A percentile compares a stretch with the other conserved stretches of the same genome.
Conservation (phyloP, 2,888 invertebrate species). For the Anarsia innoxiella region DNA sequence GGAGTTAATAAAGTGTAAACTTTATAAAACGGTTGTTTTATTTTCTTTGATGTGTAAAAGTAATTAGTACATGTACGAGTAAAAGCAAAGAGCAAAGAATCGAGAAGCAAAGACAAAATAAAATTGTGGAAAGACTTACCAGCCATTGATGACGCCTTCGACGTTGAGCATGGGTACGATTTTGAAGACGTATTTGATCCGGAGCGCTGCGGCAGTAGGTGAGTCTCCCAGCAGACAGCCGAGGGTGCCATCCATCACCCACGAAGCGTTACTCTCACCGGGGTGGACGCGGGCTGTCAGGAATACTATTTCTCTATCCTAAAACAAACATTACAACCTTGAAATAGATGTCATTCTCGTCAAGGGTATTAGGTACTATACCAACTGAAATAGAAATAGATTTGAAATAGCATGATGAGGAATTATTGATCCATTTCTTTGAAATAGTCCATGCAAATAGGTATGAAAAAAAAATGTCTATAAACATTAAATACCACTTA, state of each 20-base stretch:
- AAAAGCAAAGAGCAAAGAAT: no score
- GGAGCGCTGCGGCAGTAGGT: slow-evolving; percentile 72
- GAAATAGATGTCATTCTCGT: no score
- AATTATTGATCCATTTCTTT: no score
- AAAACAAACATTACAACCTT: slow-evolving; percentile 10
- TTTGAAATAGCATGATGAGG: no score
- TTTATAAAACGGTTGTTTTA: slow-evolving; percentile 27
- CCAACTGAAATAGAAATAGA: no score
- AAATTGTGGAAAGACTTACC: no score
- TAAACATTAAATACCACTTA: slow-evolving; percentile 34
- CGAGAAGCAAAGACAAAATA: no score
- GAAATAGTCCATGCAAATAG: no score
- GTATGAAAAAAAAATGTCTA: no score
- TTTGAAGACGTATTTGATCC: slow-evolving; percentile 87
- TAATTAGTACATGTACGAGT: no score
- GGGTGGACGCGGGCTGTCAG: slow-evolving; percentile 89
- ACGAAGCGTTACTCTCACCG: slow-evolving; percentile 90
- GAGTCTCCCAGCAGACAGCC: slow-evolving; percentile 77
- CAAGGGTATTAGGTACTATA: no score
- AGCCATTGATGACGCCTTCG: slow-evolving; percentile 91
- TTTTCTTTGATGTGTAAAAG: no score
- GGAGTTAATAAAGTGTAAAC: slow-evolving; percentile 65
- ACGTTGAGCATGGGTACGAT: slow-evolving; percentile 92
- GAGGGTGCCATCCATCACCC: slow-evolving; percentile 90
- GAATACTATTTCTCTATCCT: slow-evolving; percentile 82